phyloP scores from a whole-genome alignment of 2,888 invertebrate genomes.

The Drosophila atripex region DNA sequence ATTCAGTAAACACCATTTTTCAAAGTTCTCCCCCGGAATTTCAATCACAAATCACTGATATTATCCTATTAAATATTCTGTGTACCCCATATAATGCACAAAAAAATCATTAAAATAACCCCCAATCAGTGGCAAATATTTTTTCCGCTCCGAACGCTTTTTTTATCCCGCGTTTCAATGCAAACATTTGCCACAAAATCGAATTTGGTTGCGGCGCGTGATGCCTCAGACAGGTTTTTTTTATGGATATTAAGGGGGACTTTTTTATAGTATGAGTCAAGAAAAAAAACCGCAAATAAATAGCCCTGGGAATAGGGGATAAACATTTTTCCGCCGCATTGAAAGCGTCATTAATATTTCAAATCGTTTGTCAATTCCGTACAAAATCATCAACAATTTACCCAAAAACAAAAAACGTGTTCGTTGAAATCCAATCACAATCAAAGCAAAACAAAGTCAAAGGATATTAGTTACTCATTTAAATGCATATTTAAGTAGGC shows the following conservation, averaged over 20 bases:
- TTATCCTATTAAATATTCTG: slow-evolving; percentile 39
- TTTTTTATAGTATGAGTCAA: too few relatives aligned
- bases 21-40: neutral
- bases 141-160: slow-evolving; percentile 13
- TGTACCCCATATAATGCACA: neutral
- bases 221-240: slow-evolving; percentile 2
- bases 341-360: slow-evolving; percentile 57
- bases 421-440: slow-evolving; percentile 18
- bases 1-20: neutral
- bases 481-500: neutral
- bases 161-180: slow-evolving; percentile 9
- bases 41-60: slow-evolving; percentile 32
- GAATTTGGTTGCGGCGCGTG: slow-evolving; percentile 55
- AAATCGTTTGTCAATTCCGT: slow-evolving; percentile 62
- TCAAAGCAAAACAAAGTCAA: slow-evolving; percentile 4
- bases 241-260: too few relatives aligned
- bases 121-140: slow-evolving; percentile 30
- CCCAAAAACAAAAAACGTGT: slow-evolving; percentile 20
- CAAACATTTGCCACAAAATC: slow-evolving; percentile 51
- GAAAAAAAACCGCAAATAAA: slow-evolving; percentile 16
- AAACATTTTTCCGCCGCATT: slow-evolving; percentile 27
- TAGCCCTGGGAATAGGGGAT: slow-evolving; percentile 5
- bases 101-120: neutral
- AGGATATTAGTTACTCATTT: slow-evolving; percentile 4
- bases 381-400: slow-evolving; percentile 45